These are phyloP conservation scores for Sceliomorpha sp. DNA, from an alignment of 2,888 invertebrate species.

Conservation along the genomic window DNA sequence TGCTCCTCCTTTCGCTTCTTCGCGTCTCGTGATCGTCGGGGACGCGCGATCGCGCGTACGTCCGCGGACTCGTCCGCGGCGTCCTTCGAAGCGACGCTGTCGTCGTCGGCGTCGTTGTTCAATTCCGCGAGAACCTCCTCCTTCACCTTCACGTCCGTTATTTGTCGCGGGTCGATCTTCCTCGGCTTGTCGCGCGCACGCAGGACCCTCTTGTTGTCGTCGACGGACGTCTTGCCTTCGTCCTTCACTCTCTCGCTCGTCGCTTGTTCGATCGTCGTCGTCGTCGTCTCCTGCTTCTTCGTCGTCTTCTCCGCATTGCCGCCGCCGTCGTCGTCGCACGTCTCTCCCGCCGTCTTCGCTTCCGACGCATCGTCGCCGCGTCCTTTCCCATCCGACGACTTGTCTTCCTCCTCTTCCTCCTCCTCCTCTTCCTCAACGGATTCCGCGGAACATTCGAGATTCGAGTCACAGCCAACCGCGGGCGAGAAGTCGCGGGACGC, in stretches of 20 bases:
- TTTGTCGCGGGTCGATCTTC: slow-evolving; percentile 60
- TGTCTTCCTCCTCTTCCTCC: neutral
- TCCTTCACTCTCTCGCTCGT: neutral
- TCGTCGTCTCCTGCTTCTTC: no score
- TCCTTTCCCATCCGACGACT: no score
- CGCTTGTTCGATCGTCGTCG: no score
- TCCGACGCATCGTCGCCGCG: no score
- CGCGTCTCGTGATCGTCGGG: slow-evolving; percentile 70
- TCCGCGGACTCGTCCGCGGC: slow-evolving; percentile 57
- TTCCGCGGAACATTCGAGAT: slow-evolving; percentile 11
- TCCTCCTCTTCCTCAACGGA: neutral
- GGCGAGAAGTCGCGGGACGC: neutral
- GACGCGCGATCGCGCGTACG: slow-evolving; percentile 59
- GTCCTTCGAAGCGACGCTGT: slow-evolving; percentile 15
- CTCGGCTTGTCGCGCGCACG: slow-evolving; percentile 68
- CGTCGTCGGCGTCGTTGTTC: slow-evolving; percentile 8
- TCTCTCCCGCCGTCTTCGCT: no score
- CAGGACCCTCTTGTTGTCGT: slow-evolving; percentile 70
- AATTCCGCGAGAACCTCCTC: slow-evolving; percentile 49
- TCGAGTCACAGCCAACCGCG: slow-evolving; percentile 48
- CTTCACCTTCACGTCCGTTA: slow-evolving; percentile 45
- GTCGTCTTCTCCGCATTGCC: neutral
- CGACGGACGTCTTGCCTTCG: slow-evolving; percentile 32
- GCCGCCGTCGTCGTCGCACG: no score
- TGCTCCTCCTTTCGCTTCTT: slow-evolving; percentile 65